phyloP scores from a whole-genome alignment of 1,140 invertebrate genomes.

The Pogonomyrmex barbatus region DNA sequence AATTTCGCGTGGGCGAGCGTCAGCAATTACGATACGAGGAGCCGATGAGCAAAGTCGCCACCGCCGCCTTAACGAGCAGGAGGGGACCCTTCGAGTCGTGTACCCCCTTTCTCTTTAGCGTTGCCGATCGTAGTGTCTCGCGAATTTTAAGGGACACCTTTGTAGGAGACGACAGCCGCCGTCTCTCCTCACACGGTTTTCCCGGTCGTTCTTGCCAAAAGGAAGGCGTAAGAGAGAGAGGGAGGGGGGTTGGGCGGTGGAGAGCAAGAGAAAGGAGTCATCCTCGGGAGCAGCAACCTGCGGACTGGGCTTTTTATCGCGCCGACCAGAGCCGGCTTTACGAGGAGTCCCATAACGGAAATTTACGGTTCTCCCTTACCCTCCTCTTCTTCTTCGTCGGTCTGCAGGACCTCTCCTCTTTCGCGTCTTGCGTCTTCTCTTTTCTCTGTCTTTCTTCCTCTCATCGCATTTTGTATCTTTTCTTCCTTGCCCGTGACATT shows the following conservation, averaged over 20 bases:
- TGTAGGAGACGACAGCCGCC: conserved; percentile 67
- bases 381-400: conserved; percentile 27
- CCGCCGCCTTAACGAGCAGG: conserved; percentile 68
- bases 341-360: conserved; percentile 78
- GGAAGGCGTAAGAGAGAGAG: conserved; percentile 19
- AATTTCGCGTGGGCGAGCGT: conserved; percentile 75
- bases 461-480: conserved; percentile 20
- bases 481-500: conserved; percentile 34
- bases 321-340: conserved; percentile 76
- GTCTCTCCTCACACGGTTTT: conserved; percentile 66
- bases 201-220: conserved; percentile 60
- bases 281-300: conserved; percentile 76
- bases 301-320: conserved; percentile 77
- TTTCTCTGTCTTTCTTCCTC: conserved; percentile 23
- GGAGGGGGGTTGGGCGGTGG: neutral
- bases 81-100: neutral
- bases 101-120: conserved; percentile 30
- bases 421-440: neutral
- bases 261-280: conserved; percentile 62
- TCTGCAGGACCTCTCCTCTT: conserved; percentile 45
- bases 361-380: conserved; percentile 74
- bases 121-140: conserved; percentile 74
- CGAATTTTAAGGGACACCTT: conserved; percentile 77
- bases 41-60: conserved; percentile 68
- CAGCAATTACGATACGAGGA: conserved; percentile 72